phyloP scores from a whole-genome alignment of 2,797 vertebrate species.

The Sebastes hubbsi region DNA sequence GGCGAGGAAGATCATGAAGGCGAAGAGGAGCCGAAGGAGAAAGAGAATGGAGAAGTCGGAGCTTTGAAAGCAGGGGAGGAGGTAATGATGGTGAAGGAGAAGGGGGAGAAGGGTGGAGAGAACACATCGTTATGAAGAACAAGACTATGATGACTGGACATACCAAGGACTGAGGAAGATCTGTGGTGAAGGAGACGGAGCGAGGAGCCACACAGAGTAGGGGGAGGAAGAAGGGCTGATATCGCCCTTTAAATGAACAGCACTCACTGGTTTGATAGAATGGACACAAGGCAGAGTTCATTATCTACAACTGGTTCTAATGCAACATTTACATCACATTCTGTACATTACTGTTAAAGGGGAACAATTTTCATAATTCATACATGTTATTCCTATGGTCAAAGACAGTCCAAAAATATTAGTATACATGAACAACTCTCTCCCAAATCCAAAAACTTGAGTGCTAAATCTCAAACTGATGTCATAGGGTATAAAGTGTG shows the following conservation, averaged over 20 bases:
- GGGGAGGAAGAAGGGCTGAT: not conserved
- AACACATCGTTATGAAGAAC: slow-evolving; percentile 48
- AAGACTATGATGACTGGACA: not conserved
- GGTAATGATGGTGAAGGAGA: slow-evolving; percentile 58
- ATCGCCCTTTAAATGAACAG: not conserved
- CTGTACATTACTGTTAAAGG: not conserved
- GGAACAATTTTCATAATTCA: no score
- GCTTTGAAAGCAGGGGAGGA: slow-evolving; percentile 45
- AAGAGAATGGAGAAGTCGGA: slow-evolving; percentile 69
- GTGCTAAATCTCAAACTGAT: no score
- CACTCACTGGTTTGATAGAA: not conserved
- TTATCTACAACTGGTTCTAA: not conserved
- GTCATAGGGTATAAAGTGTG: no score
- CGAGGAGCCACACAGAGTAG: not conserved
- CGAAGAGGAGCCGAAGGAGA: slow-evolving; percentile 75
- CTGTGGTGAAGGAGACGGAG: not conserved
- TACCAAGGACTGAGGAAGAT: not conserved
- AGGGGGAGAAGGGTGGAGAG: slow-evolving; percentile 6
- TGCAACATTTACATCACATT: not conserved
- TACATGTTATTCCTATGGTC: no score
- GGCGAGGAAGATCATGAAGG: slow-evolving; percentile 68
- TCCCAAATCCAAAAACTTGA: no score
- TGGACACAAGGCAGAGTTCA: not conserved
- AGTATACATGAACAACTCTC: no score
- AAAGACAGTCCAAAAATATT: no score